Percentiles rank a stretch among this genome's conserved stretches.
These are phyloP conservation scores for Drosophila bocki DNA, from an alignment of 1,140 invertebrate species.

Conservation along the genomic window DNA sequence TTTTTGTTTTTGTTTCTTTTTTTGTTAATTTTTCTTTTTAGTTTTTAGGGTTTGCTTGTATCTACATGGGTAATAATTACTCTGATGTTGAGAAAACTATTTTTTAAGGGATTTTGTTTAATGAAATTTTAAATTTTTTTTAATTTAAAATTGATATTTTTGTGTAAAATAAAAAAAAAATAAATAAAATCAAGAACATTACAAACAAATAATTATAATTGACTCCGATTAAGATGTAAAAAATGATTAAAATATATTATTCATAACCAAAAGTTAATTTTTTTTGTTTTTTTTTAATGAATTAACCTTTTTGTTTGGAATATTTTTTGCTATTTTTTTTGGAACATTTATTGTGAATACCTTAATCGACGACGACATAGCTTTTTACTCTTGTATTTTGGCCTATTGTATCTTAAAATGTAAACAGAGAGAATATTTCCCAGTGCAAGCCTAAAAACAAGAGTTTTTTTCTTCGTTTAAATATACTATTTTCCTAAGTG, in stretches of 20 bases:
- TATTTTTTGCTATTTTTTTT: not conserved
- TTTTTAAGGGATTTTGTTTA: not conserved
- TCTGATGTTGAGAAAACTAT: not conserved
- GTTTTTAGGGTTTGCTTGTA: slow-evolving; percentile 6
- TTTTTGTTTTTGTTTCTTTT: slow-evolving; percentile 51
- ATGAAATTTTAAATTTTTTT: not conserved
- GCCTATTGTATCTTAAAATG: slow-evolving; percentile 8
- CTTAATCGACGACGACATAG: slow-evolving; percentile 4
- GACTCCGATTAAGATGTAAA: not conserved
- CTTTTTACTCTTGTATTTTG: not conserved
- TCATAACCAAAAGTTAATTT: no score
- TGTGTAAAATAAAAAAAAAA: not conserved
- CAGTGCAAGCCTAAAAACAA: not conserved
- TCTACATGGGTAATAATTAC: slow-evolving; percentile 12
- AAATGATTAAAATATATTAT: not conserved
- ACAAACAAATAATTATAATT: not conserved
- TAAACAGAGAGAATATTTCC: slow-evolving; percentile 4
- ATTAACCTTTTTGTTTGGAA: not conserved
- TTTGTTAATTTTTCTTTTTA: slow-evolving; percentile 23
- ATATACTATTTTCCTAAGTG: slow-evolving; percentile 6
- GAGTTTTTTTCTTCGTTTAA: no score
- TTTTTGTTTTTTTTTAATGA: not conserved
- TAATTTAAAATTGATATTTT: not conserved
- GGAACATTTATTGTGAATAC: slow-evolving; percentile 17
- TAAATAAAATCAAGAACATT: not conserved